A percentile compares a stretch with the other conserved stretches of the same genome.
Evolutionary conservation across 2,113 vertebrate species (phyloP).

Genomic region (Campylorhamphus procurvoides): DNA sequence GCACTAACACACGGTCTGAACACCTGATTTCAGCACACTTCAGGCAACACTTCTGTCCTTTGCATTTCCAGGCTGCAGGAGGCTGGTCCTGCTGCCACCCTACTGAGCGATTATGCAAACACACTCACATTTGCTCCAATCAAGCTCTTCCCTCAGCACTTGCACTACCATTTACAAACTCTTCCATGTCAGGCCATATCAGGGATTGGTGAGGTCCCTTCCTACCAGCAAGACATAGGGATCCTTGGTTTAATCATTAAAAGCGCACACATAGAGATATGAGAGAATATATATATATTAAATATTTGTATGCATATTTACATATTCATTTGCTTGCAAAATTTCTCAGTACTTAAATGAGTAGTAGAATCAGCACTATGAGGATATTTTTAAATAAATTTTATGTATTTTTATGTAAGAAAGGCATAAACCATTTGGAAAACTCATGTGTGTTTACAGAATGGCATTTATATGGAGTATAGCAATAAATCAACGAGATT

Average conservation of each 20-base stretch:
- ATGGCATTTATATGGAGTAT: neutral
- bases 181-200: rapidly evolving
- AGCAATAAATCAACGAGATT: neutral
- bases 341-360: neutral
- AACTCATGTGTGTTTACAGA: neutral
- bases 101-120: neutral
- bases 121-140: neutral
- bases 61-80: neutral
- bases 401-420: neutral
- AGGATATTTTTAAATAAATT: neutral
- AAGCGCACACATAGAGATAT: neutral
- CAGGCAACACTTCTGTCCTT: neutral
- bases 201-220: neutral
- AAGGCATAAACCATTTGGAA: neutral
- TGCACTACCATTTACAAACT: neutral
- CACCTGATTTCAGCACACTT: neutral
- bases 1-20: neutral
- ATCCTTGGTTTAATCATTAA: neutral
- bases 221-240: rapidly evolving
- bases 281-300: neutral
- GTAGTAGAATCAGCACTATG: neutral
- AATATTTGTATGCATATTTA: neutral
- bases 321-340: neutral
- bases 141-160: neutral
- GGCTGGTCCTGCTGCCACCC: neutral